Percentiles rank a stretch among this genome's conserved stretches.
Conservation (phyloP, 2,888 invertebrate genomes). For the Lasioglossum vierecki region DNA sequence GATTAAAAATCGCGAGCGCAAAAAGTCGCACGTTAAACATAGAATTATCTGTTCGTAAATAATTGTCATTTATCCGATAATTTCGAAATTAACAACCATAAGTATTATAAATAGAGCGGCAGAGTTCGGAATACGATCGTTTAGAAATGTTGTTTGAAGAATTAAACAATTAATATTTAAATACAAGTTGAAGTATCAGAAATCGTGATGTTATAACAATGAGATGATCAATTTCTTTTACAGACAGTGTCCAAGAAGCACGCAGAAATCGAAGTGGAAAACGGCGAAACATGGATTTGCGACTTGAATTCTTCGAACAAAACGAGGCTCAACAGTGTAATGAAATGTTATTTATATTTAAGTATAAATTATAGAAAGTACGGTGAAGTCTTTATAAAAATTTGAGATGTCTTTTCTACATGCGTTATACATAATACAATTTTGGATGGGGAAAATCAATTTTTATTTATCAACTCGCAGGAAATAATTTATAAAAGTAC, state of each 20-base stretch:
- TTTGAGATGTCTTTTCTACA: not conserved
- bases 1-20: not conserved
- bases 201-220: not conserved
- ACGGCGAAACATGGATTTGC: constrained; percentile 81
- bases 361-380: not conserved
- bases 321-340: constrained; percentile 84
- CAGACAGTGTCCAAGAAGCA: constrained; percentile 85
- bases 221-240: constrained; percentile 32
- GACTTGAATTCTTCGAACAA: constrained; percentile 85
- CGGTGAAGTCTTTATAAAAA: not conserved
- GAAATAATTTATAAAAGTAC: not conserved
- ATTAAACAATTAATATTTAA: not conserved
- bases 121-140: not conserved
- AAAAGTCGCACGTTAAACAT: not conserved
- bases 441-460: not conserved
- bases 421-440: not conserved
- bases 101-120: not conserved
- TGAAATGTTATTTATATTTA: constrained; percentile 10
- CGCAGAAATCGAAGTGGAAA: constrained; percentile 84
- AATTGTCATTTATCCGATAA: not conserved
- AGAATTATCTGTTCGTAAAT: not conserved
- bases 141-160: not conserved
- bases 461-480: not conserved
- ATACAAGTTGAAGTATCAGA: not conserved
- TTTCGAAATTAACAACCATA: not conserved